Evolutionary conservation across 64 coral and sea anemone species (phyloP).

Genomic region (Anthopleura sola): DNA sequence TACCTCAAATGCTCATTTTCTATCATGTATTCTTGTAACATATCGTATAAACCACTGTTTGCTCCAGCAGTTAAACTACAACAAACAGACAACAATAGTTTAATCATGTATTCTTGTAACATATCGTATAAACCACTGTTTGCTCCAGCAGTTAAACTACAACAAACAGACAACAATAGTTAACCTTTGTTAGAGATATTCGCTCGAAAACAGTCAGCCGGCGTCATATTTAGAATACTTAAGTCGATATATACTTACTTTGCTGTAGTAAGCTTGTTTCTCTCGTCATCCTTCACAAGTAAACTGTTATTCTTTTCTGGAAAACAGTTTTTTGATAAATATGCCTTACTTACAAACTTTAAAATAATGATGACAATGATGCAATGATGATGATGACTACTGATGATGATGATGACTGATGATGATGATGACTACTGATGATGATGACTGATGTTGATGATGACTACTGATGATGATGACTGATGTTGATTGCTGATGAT

Average conservation of each 20-base stretch:
- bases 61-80: slow-evolving; percentile 42
- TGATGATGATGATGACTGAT: too few relatives aligned
- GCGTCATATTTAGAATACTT: too few relatives aligned
- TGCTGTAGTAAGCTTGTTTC: slow-evolving; percentile 24
- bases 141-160: slow-evolving; percentile 42
- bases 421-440: too few relatives aligned
- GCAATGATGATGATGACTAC: too few relatives aligned
- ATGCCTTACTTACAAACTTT: neutral
- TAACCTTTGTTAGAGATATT: neutral
- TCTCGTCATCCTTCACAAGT: slow-evolving; percentile 1
- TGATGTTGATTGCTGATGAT: too few relatives aligned
- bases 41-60: slow-evolving; percentile 66
- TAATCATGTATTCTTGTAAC: slow-evolving; percentile 84
- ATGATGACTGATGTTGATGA: too few relatives aligned
- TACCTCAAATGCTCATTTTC: slow-evolving; percentile 82
- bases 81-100: slow-evolving; percentile 15
- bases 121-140: slow-evolving; percentile 72
- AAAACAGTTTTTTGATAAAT: neutral
- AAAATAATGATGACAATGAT: too few relatives aligned
- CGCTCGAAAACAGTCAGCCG: too few relatives aligned
- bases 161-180: neutral
- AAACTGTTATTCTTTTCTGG: neutral
- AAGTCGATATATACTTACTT: neutral
- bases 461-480: too few relatives aligned
- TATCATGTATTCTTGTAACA: slow-evolving; percentile 86